These are phyloP conservation scores for Drosophila takahashii DNA, from an alignment of 1,140 invertebrate genomes.

Conservation along the genomic window DNA sequence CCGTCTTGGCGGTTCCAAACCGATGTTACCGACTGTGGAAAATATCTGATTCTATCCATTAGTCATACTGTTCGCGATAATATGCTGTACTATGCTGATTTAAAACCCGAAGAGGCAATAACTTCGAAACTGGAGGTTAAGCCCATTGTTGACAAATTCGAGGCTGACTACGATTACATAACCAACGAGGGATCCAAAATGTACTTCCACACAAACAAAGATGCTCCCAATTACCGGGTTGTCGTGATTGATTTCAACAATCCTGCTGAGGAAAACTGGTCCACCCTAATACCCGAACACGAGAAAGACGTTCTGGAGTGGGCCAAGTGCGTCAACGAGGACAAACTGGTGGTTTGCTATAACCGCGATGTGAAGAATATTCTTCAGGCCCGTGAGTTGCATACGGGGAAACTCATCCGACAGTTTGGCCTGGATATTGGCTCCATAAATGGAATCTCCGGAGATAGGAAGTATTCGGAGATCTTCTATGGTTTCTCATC, in stretches of 20 bases:
- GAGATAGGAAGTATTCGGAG: conserved; percentile 93
- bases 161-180: conserved; percentile 97
- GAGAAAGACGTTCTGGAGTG: conserved; percentile 95
- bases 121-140: conserved; percentile 88
- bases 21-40: conserved; percentile 94
- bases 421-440: conserved; percentile 94
- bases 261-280: conserved; percentile 92
- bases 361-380: conserved; percentile 97
- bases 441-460: conserved; percentile 92
- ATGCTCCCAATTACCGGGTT: conserved; percentile 95
- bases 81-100: conserved; percentile 92
- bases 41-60: conserved; percentile 92
- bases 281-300: conserved; percentile 94
- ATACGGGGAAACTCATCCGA: conserved; percentile 89
- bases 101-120: conserved; percentile 88
- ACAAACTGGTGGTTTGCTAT: conserved; percentile 96
- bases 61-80: conserved; percentile 89
- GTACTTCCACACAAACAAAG: conserved; percentile 96
- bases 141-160: conserved; percentile 94
- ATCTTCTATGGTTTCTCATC: conserved; percentile 98
- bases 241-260: conserved; percentile 94
- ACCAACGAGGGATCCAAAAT: conserved; percentile 94
- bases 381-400: conserved; percentile 92
- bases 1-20: conserved; percentile 93
- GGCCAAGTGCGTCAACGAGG: conserved; percentile 91